These are phyloP conservation scores for Equus przewalskii DNA, from an alignment of 2,113 vertebrate genomes.

Conservation along the genomic window DNA sequence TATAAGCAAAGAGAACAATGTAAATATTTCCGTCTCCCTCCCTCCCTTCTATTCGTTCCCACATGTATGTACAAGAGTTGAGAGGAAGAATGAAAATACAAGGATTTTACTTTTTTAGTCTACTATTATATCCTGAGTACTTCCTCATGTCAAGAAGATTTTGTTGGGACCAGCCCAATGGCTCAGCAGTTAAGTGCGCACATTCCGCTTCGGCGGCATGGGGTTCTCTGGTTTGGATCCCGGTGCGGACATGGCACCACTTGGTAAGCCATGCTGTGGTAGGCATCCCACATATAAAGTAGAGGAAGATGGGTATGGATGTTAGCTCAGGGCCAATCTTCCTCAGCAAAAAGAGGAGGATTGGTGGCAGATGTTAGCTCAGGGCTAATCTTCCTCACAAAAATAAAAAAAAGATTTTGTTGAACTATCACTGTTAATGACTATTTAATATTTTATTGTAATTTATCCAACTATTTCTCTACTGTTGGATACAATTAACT, in stretches of 20 bases:
- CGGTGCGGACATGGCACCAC: too few species aligned
- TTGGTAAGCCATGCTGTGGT: too few species aligned
- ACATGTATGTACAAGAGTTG: background rate
- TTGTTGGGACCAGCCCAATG: background rate
- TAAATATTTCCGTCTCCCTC: background rate
- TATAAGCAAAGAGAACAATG: background rate
- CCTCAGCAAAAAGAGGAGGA: too few species aligned
- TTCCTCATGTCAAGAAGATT: background rate
- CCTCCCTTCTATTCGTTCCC: background rate
- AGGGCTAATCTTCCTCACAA: too few species aligned
- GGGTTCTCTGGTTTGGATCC: too few species aligned
- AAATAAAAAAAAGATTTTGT: background rate
- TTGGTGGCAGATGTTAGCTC: too few species aligned
- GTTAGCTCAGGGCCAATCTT: too few species aligned
- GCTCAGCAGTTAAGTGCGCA: too few species aligned
- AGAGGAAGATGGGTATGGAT: too few species aligned
- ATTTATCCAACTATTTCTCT: background rate
- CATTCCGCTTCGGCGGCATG: too few species aligned
- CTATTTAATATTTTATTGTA: background rate
- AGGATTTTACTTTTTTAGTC: background rate
- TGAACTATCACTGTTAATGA: background rate
- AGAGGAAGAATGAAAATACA: background rate
- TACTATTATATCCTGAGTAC: background rate
- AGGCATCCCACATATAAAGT: too few species aligned
- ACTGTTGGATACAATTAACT: background rate